Evolutionary conservation across 2,113 vertebrate genomes (phyloP).

Genomic region (Gobius niger): DNA sequence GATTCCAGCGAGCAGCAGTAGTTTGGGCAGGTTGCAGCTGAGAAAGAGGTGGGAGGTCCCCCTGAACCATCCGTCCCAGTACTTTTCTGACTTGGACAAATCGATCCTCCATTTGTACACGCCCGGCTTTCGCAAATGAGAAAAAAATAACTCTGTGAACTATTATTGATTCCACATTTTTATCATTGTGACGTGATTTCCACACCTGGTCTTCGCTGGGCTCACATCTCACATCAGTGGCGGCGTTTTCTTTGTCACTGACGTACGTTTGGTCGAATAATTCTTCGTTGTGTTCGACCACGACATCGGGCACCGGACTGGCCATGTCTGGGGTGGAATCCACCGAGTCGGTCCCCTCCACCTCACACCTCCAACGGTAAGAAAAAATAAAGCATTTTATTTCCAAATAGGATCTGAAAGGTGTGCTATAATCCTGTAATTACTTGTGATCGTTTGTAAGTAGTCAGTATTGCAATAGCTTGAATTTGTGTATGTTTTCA

Average conservation of each 20-base stretch:
- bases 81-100: conserved; percentile 75
- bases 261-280: conserved; percentile 61
- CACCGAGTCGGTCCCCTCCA: conserved; percentile 41
- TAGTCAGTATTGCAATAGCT: no score
- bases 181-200: not conserved
- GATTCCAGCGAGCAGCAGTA: conserved; percentile 71
- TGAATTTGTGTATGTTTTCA: no score
- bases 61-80: conserved; percentile 79
- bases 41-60: conserved; percentile 76
- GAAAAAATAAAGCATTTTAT: not conserved
- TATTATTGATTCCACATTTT: no score
- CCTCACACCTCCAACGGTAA: conserved; percentile 56
- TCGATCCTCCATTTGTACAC: conserved; percentile 74
- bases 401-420: not conserved
- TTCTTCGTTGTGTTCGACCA: conserved; percentile 58
- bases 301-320: conserved; percentile 48
- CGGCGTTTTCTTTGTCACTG: conserved; percentile 47
- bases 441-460: no score
- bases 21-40: conserved; percentile 72
- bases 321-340: conserved; percentile 32
- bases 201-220: conserved; percentile 19
- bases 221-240: conserved; percentile 55
- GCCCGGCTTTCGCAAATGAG: not conserved
- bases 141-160: no score
- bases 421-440: no score